phyloP scores from a whole-genome alignment of 2,797 vertebrate species.

The Chlorospingus flavigularis region DNA sequence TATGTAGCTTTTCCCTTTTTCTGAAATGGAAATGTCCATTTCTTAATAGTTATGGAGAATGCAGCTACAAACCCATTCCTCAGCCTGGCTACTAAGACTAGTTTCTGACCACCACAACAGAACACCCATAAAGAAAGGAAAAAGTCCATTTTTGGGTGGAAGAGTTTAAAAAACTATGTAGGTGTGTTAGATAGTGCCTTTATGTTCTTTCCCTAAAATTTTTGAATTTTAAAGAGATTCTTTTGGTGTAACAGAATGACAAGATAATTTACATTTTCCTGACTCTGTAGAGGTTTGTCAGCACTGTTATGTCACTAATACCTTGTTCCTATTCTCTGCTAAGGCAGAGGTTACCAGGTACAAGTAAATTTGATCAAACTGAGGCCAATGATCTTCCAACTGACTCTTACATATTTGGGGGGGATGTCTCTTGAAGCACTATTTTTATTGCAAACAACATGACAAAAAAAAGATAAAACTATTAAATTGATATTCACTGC shows the following conservation, averaged over 20 bases:
- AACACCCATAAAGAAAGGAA: neutral
- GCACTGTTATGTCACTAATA: neutral
- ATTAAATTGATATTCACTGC: neutral
- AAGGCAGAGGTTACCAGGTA: neutral
- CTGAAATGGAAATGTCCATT: neutral
- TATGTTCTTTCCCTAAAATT: neutral
- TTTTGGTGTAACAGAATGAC: neutral
- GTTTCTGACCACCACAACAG: neutral
- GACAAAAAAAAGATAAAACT: neutral
- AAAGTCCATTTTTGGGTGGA: rapidly evolving
- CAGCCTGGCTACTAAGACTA: neutral
- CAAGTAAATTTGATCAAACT: neutral
- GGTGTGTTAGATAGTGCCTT: neutral
- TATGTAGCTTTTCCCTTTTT: neutral
- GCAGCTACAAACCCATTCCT: neutral
- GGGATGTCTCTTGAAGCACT: neutral
- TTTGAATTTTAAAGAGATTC: neutral
- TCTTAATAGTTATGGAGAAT: neutral
- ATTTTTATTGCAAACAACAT: neutral
- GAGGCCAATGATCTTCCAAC: neutral
- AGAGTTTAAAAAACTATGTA: neutral
- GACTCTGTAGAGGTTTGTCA: neutral
- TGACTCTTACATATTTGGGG: neutral
- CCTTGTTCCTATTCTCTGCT: neutral
- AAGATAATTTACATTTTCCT: neutral